phyloP scores from a whole-genome alignment of 2,797 vertebrate genomes.

The Macroramphosus scolopax region DNA sequence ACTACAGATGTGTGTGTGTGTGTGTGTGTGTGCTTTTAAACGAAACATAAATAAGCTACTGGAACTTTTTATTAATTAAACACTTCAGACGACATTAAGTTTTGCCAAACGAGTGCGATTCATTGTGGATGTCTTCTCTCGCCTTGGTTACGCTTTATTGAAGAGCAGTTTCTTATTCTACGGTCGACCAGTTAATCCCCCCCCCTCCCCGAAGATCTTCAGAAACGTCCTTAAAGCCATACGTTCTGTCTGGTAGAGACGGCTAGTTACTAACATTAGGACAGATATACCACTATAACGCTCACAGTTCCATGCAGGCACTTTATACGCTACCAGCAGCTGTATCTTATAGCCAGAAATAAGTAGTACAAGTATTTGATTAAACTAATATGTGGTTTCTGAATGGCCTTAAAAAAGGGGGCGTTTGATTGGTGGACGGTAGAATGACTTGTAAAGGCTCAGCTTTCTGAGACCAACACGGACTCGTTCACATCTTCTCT shows the following conservation, averaged over 20 bases:
- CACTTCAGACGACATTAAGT: constrained; percentile 41
- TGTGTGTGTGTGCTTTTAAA: constrained; percentile 51
- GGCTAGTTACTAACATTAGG: background rate
- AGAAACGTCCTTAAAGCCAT: constrained; percentile 10
- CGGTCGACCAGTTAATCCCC: constrained; percentile 8
- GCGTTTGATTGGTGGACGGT: background rate
- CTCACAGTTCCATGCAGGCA: background rate
- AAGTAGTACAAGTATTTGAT: background rate
- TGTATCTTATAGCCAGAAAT: background rate
- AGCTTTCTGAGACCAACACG: constrained; percentile 8
- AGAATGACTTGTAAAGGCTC: constrained; percentile 11
- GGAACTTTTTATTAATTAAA: constrained; percentile 43
- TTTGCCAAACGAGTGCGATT: constrained; percentile 61
- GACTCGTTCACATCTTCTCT: constrained; percentile 24
- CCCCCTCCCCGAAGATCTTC: constrained; percentile 19
- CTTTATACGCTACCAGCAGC: background rate
- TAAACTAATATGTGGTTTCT: constrained; percentile 18
- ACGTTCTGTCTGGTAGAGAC: background rate
- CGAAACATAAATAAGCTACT: constrained; percentile 70
- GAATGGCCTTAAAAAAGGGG: constrained; percentile 14
- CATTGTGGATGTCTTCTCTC: constrained; percentile 23
- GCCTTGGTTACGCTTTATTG: constrained; percentile 34
- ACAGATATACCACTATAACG: too few relatives aligned
- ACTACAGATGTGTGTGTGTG: too few relatives aligned
- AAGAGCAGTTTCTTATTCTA: constrained; percentile 27